Base-by-base conservation (phyloP, 1,140 invertebrate species). In the Arctopsyche grandis region DNA sequence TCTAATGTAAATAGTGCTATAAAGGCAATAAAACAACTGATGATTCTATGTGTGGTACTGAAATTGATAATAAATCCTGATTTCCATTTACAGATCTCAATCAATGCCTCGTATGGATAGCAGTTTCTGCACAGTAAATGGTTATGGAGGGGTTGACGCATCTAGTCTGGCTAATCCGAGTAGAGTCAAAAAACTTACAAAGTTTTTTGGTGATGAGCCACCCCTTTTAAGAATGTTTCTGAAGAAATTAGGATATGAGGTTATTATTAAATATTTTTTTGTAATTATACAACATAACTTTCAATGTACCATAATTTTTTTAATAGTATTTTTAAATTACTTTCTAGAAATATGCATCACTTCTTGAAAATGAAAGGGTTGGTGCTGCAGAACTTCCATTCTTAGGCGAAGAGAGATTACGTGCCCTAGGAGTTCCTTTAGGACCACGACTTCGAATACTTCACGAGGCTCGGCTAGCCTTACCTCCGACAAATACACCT, bases 181-280 rank as follows among this genome's bases (percentile, higher is more conserved):
- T 71, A 89, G 94, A 78, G 94, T 96, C 0, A 94, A 94, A 84
- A 93, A 95, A 81, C 89, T 96, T 56, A 95, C 92, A 44, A 97
- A 97, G 88, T 97, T 98, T 91, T 98, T 98, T 88, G 96, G 96
- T 10, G 94, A 96, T 85, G 96, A 98, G 85, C 96, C 96, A 29
- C 96, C 96, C 10, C 90, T 97, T 48, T 91, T 98, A 85, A 91
- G 95, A 85, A 90, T 97, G 22, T 98, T 97, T 88, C 90, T 98
- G 56, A 94, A 96, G 87, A 96, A 96, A 89, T 90, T 98, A 78
- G 96, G 96, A 82, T 98, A 97, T 89, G 96, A 97, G 92, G 96
- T 97, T 89, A 88, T 82, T 66, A 19, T 16, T 19, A 44, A 19
- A 60, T 29, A 9, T 70, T 38, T 29, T 79, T 76, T 52, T 10